phyloP scores from a whole-genome alignment of 2,797 vertebrate genomes.

The Chaenodraco wilsoni region DNA sequence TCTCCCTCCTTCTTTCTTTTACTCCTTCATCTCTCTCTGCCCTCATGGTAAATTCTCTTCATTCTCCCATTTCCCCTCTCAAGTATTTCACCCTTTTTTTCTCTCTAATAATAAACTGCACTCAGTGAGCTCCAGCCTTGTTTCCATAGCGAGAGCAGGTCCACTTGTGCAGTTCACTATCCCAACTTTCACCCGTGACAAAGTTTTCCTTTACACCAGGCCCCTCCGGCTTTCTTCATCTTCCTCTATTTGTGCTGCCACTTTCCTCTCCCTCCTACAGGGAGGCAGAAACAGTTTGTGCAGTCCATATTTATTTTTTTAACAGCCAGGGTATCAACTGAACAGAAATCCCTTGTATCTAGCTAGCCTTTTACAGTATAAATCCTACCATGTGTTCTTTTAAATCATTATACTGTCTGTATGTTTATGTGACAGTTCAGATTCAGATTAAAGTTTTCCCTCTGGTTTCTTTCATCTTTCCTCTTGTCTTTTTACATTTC shows the following conservation, averaged over 20 bases:
- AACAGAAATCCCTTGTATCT: background rate
- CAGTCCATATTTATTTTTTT: no score
- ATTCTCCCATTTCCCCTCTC: slow-evolving; percentile 48
- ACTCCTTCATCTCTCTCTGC: slow-evolving; percentile 43
- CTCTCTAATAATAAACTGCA: slow-evolving; percentile 42
- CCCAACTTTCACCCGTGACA: slow-evolving; percentile 36
- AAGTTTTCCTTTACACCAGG: slow-evolving; percentile 35
- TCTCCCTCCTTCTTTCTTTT: slow-evolving; percentile 33
- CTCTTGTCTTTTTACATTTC: background rate
- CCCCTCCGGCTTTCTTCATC: slow-evolving; percentile 19
- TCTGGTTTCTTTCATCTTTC: background rate
- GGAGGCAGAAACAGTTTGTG: background rate
- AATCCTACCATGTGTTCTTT: background rate
- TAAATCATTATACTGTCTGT: background rate
- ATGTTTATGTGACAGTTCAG: background rate
- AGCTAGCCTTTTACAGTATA: background rate
- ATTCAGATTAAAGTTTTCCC: background rate
- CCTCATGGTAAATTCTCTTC: slow-evolving; percentile 46
- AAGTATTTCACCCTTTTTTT: slow-evolving; percentile 52
- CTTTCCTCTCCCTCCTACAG: slow-evolving; percentile 6
- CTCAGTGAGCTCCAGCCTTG: slow-evolving; percentile 56
- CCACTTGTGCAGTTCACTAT: slow-evolving; percentile 42
- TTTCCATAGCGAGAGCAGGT: slow-evolving; percentile 71
- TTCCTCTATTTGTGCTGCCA: slow-evolving; percentile 12
- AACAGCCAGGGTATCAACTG: background rate